phyloP scores from a whole-genome alignment of 2,797 vertebrate genomes.

The Psittacula echo region DNA sequence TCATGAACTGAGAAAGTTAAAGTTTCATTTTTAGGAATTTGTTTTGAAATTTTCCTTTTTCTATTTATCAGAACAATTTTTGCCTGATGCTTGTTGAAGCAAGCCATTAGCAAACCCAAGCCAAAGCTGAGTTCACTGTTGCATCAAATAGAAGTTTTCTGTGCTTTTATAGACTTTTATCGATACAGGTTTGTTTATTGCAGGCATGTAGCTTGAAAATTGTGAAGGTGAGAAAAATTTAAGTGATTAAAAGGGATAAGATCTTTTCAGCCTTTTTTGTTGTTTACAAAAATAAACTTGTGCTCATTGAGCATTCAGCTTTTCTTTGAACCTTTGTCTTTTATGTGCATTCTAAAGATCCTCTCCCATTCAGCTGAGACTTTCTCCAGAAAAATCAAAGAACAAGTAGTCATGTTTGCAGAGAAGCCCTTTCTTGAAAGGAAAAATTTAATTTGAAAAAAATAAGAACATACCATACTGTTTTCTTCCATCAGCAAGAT shows the following conservation, averaged over 20 bases:
- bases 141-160: neutral
- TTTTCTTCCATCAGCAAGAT: neutral
- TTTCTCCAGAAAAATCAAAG: slow-evolving; percentile 23
- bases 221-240: neutral
- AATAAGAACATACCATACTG: neutral
- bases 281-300: slow-evolving; percentile 43
- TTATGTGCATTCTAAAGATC: slow-evolving; percentile 27
- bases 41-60: neutral
- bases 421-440: neutral
- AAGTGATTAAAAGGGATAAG: slow-evolving; percentile 38
- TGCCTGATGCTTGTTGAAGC: neutral
- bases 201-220: neutral
- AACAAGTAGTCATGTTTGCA: neutral
- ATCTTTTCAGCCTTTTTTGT: slow-evolving; percentile 18
- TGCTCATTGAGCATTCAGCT: slow-evolving; percentile 21
- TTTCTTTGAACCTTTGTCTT: slow-evolving; percentile 34
- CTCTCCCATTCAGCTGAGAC: neutral
- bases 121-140: neutral
- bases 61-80: neutral
- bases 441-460: neutral
- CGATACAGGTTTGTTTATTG: neutral
- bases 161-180: neutral
- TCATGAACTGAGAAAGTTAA: neutral
- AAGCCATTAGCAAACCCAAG: neutral
- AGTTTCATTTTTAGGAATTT: neutral